Evolutionary conservation across 2,113 vertebrate genomes (phyloP), one percentile per base, ranked within the genome.

Genomic region (Falcunculus frontatus): DNA sequence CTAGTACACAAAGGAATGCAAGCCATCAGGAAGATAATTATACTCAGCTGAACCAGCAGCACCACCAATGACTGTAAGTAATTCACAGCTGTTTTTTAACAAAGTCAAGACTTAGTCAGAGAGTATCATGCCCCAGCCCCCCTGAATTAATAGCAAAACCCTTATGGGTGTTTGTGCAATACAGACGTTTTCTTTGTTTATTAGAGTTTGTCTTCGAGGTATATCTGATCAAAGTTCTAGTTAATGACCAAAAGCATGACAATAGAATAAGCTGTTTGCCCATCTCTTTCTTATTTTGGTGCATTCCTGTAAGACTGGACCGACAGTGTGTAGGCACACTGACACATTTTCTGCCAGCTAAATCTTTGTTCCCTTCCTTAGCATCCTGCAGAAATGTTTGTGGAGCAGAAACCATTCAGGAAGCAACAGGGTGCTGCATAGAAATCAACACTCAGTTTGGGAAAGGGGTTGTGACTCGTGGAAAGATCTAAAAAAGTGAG

Each of bases 1-100:
- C 39, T 39, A 39, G 39, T 39, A 39, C 39, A 39, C 2, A 29
- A 4, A 29, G 1, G 1, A 9, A 3, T 0, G 0, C 0, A 14
- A 1, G 2, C 1, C 0, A 1, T 27, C 6, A 50, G 53, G 44
- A 91, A 56, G 42, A 26, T 42, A 82, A 1, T 92, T 90, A 64
- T 46, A 56, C 7, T 65, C 90, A 91, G 65, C 62, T 90, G 85
- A n/a, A 15, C 64, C 49, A 78, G 52, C 62, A 46, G 10, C 22
- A 72, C 49, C 35, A 52, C 35, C 44, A 81, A 60, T 47, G 32
- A 21, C 47, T 68, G 47, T 23, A 35, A 62, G 39, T 4, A 46
- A 55, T 42, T 30, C 29, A 21, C 65, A 82, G 62, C 25, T 78
- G 30, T 26, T 49, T 39, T 29, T 53, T 68, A 57, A 22, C 10